Evolutionary conservation across 2,888 invertebrate species (phyloP), one percentile per base, ranked within the genome.

Genomic region (Calephelis perditalis): DNA sequence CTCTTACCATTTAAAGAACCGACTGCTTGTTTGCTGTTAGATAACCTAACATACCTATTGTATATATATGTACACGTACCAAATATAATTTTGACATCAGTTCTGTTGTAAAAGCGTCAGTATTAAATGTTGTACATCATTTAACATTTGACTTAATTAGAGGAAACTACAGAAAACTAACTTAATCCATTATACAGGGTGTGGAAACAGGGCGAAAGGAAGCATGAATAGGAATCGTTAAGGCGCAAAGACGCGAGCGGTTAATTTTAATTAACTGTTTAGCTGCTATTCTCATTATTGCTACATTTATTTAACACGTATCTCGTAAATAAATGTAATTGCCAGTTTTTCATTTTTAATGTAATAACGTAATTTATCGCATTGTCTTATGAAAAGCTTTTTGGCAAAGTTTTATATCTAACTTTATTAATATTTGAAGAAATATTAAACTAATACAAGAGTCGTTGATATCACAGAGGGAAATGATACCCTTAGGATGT

Each of bases 171-270:
- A 52, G 52, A 52, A 52, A 52, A 52, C 36, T 52, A 52, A 52
- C 52, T 35, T 26, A 52, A 52, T 52, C 52, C 35, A 52, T 35
- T 52, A 52, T 52, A 35, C 9, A 10, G 52, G 49, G 40, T 40
- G 40, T 40, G 8, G 5, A 40, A 40, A 40, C 40, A 40, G 6
- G 52, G 52, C 35, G 52, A 36, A 52, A 52, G 52, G 52, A 11
- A 52, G 52, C 52, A 35, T 52, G 52, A 52, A 52, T 52, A 52
- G 52, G 10, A 35, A 11, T 52, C 52, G 36, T 52, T 52, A 52
- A 11, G 52, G 52, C 36, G 52, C 52, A 52, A 52, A 52, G 52
- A 52, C 52, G 52, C 36, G 7, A 52, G 35, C 52, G 52, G 11
- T 52, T 52, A 35, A 52, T 52, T 52, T 35, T 52, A 35, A 52